Evolutionary conservation across 2,797 vertebrate species (phyloP), one percentile per base, ranked within the genome.

Genomic region (Tenualosa ilisha): DNA sequence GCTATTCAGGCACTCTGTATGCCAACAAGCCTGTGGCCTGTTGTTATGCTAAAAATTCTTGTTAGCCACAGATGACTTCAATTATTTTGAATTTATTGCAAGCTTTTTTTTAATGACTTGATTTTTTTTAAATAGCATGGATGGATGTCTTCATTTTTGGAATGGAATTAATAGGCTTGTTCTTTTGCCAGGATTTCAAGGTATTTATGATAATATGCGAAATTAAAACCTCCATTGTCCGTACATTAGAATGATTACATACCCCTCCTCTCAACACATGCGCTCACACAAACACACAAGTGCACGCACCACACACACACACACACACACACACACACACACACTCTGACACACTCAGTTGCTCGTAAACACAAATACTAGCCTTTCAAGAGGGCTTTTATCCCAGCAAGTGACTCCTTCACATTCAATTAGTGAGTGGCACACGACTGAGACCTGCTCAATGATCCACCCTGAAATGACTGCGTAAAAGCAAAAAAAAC

Each of bases 141-240:
- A 79, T 79, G 72, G 72, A 43, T 79, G 15, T 79, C 46, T 79
- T 79, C 40, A 20, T 46, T 13, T 79, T 40, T 79, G 26, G 24
- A 68, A 22, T 46, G 40, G 90, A 89, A 90, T 93, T 94, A 91
- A 94, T 94, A 92, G 91, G 91, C 90, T 86, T 90, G 91, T 92
- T 94, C 94, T 94, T 94, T 89, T 87, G 91, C 90, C 87, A 88
- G 92, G 90, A 92, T 92, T 93, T 89, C 56, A 92, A 92, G 85
- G 84, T 84, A 86, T 85, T 86, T 93, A 90, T 91, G 91, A 93
- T 93, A 93, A 95, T 95, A 93, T 94, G 91, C 91, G 84, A 93
- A 93, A 94, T 95, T 93, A 94, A 93, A 93, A 94, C 91, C 91
- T 90, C 88, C 90, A 88, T 91, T 93, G 92, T 92, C 90, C 90